These are phyloP conservation scores for Penaeus monodon DNA, from an alignment of 2,888 invertebrate genomes.

Conservation along the genomic window DNA sequence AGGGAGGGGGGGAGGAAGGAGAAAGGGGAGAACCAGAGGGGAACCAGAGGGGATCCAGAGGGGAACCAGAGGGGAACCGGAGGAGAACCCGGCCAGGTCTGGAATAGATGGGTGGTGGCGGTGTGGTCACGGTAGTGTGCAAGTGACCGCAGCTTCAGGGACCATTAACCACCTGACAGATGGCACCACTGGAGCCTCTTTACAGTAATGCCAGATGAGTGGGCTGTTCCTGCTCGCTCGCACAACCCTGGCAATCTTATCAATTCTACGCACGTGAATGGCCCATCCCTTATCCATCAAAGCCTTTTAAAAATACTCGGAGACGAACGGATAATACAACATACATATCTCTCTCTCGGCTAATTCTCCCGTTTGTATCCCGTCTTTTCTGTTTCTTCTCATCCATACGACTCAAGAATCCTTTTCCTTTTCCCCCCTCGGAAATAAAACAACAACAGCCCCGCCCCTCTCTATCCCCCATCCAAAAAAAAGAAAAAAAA, in stretches of 20 bases:
- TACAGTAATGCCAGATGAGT: conserved; percentile 35
- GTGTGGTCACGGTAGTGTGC: conserved; percentile 56
- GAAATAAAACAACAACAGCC: no score
- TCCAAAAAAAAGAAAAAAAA: neutral
- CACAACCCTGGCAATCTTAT: neutral
- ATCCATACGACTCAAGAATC: no score
- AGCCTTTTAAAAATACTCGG: no score
- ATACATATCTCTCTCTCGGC: no score
- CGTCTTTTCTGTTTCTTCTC: no score
- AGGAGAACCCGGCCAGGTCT: neutral
- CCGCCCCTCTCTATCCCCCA: neutral
- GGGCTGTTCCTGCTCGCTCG: neutral
- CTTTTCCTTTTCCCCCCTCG: no score
- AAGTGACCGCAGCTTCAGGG: conserved; percentile 56
- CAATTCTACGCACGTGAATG: neutral
- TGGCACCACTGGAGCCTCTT: conserved; percentile 51
- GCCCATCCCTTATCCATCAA: no score
- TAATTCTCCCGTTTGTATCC: no score
- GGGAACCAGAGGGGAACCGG: neutral
- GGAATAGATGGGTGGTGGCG: conserved; percentile 45
- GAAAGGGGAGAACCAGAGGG: neutral
- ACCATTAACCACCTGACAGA: conserved; percentile 55
- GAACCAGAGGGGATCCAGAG: neutral
- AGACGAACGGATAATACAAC: no score
- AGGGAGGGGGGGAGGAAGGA: neutral